Base-by-base conservation (phyloP, 2,888 invertebrate species). In the Lissonota sp. region DNA sequence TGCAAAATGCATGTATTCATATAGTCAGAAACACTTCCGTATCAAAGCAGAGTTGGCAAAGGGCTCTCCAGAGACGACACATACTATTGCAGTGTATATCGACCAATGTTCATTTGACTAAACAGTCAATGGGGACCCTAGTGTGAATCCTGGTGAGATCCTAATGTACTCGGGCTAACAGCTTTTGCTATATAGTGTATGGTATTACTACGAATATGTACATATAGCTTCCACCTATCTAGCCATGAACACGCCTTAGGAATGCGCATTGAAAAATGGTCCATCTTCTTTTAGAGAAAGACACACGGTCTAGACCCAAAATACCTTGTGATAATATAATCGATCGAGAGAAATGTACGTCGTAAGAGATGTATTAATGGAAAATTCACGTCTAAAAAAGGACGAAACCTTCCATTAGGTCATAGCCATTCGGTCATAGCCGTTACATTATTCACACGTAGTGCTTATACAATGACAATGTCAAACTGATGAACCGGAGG, bases 31-130 rank as follows among this genome's bases (percentile, higher is more conserved):
- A 10, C 7, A 4, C 44, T 44, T 8, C 75, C 55, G n/a, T 53
- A 60, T 58, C 49, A 69, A 70, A 69, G 72, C 58, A 46, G 42
- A 63, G 6, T 67, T 37, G 40, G 62, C 55, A 40, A 51, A 12
- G 67, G 12, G 53, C 46, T 71, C 78, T 73, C 64, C 53, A 78
- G 73, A 79, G 79, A 73, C 81, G 83, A 67, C 81, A 83, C 79
- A 78, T 78, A 86, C 88, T 86, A 87, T 88, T 87, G 83, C 89
- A 90, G 91, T 91, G 91, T 90, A 91, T 91, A 91, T 91, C 87
- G 88, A 88, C 86, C 85, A 79, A 84, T 86, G 87, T 88, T 88
- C 89, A 88, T 90, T 91, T 88, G 88, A 90, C 88, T 88, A 90
- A 90, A 90, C 86, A 90, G 89, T 88, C 89, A 84, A 84, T 79